Evolutionary conservation across 2,113 vertebrate species (phyloP).

Genomic region (Chrysemys picta): DNA sequence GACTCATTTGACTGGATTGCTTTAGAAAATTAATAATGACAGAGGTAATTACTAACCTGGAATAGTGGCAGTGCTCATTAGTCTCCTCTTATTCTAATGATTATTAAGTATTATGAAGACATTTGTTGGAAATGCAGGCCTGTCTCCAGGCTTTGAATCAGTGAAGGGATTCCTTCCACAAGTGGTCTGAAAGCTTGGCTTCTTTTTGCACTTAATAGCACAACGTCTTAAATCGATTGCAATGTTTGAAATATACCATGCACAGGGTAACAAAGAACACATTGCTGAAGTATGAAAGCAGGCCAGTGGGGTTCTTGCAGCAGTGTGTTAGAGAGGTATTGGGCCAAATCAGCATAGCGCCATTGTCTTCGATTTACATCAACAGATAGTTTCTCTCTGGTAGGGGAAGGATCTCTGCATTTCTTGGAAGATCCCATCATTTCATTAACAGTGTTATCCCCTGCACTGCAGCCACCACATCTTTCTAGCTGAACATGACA

Average conservation of each 20-base stretch:
- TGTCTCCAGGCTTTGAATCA: background rate
- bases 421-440: background rate
- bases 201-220: fast-evolving
- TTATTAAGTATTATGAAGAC: constrained; percentile 31
- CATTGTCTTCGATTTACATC: background rate
- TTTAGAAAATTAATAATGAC: constrained; percentile 78
- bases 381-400: fast-evolving
- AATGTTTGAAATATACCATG: fast-evolving
- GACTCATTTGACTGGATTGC: constrained; percentile 68
- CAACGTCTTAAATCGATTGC: background rate
- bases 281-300: background rate
- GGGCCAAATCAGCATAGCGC: background rate
- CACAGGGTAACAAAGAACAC: background rate
- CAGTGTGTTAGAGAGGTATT: background rate
- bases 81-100: constrained; percentile 52
- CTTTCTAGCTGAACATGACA: background rate
- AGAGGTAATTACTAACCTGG: constrained; percentile 74
- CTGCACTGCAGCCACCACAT: fast-evolving
- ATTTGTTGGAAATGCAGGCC: background rate
- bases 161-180: background rate
- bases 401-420: background rate
- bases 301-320: background rate
- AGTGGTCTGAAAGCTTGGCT: background rate
- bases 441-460: background rate
- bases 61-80: constrained; percentile 59